Conservation (phyloP, 2,888 invertebrate genomes). For the Stramonita haemastoma region DNA sequence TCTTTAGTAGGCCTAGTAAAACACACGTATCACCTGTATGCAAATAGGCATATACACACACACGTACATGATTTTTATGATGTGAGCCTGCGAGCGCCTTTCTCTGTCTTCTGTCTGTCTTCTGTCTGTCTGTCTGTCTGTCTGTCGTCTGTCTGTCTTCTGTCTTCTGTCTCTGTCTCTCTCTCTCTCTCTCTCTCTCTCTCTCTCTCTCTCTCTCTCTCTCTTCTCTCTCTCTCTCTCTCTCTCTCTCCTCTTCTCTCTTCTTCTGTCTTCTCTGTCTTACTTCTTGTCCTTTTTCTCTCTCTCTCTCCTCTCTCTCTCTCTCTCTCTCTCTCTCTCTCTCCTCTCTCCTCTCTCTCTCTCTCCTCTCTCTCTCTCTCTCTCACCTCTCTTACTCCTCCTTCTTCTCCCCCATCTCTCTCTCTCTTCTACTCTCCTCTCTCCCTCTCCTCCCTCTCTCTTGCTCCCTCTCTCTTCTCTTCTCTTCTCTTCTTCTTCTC, state of each 20-base stretch:
- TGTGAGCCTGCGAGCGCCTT: not conserved
- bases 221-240: not conserved
- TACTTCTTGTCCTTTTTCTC: conserved; percentile 15
- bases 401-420: no score
- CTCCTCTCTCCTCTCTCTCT: not conserved
- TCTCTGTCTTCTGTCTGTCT: not conserved
- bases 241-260: not conserved
- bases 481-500: not conserved
- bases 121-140: conserved; percentile 17
- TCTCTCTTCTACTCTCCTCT: not conserved
- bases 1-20: no score
- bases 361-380: not conserved
- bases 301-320: conserved; percentile 4
- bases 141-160: not conserved
- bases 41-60: no score
- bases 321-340: no score
- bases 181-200: not conserved
- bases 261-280: not conserved
- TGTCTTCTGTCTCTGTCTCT: not conserved
- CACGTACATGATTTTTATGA: no score
- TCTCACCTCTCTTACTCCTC: not conserved
- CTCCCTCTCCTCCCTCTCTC: not conserved
- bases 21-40: no score
- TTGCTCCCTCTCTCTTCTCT: not conserved
- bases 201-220: not conserved